These are phyloP conservation scores for Lipophrys pholis DNA, from an alignment of 2,113 vertebrate genomes.

Conservation along the genomic window DNA sequence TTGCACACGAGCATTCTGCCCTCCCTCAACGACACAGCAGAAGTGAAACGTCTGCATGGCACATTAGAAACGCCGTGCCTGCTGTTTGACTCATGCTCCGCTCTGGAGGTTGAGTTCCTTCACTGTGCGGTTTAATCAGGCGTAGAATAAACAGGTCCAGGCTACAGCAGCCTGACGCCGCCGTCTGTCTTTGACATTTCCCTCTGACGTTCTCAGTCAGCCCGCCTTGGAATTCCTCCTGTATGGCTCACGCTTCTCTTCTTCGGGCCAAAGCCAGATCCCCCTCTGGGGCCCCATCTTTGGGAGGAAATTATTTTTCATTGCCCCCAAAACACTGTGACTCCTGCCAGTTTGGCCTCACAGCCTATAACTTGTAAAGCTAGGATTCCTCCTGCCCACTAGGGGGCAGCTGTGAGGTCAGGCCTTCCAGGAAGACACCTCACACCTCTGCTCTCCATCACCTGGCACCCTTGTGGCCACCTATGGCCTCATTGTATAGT, in stretches of 20 bases:
- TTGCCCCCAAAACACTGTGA: slow-evolving; percentile 75
- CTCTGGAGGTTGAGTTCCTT: slow-evolving; percentile 57
- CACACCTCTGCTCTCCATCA: slow-evolving; percentile 1
- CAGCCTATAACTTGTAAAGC: slow-evolving; percentile 33
- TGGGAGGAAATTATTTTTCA: slow-evolving; percentile 85
- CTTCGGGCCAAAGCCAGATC: slow-evolving; percentile 67
- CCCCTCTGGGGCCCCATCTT: slow-evolving; percentile 65
- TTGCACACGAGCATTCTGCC: background rate
- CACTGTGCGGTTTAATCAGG: slow-evolving; percentile 61
- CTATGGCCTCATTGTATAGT: slow-evolving; percentile 21
- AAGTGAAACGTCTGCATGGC: slow-evolving; percentile 41
- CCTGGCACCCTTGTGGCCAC: background rate
- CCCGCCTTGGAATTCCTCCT: slow-evolving; percentile 75
- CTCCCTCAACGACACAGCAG: background rate
- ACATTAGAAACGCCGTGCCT: slow-evolving; percentile 41
- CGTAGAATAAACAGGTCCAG: slow-evolving; percentile 74
- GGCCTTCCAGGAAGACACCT: slow-evolving; percentile 40
- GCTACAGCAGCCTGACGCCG: slow-evolving; percentile 56
- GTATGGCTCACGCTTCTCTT: slow-evolving; percentile 70
- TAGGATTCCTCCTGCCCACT: slow-evolving; percentile 44
- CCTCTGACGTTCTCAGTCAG: slow-evolving; percentile 69
- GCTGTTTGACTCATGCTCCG: slow-evolving; percentile 45
- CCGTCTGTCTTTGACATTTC: slow-evolving; percentile 84
- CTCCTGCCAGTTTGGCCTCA: slow-evolving; percentile 71
- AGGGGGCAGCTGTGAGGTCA: slow-evolving; percentile 46